phyloP scores from a whole-genome alignment of 37 sponge, comb jelly and placozoan species.

The Halisarca cf. caerulea region DNA sequence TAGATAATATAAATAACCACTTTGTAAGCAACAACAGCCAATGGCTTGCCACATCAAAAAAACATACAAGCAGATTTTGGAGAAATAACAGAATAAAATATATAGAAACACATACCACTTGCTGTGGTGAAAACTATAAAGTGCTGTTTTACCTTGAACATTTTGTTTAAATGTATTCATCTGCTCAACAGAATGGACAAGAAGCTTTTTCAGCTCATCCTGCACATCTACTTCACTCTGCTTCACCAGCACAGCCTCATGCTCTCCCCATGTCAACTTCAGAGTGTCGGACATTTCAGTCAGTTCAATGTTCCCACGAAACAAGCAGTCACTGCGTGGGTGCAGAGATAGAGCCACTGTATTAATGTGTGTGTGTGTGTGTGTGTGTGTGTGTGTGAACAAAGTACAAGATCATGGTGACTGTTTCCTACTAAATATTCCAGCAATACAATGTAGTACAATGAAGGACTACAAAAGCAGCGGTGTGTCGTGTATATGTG shows the following conservation, averaged over 20 bases:
- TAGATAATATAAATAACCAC: too few species aligned
- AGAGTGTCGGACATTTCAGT: background rate
- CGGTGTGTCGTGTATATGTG: background rate
- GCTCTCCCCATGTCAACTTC: background rate
- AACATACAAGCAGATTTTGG: background rate
- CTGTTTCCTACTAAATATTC: too few species aligned
- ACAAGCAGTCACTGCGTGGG: background rate
- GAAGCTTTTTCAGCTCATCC: background rate
- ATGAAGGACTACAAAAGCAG: too few species aligned
- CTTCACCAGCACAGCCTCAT: background rate
- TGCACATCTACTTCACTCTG: background rate
- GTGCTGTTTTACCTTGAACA: constrained; percentile 11
- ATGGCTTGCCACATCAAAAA: too few species aligned
- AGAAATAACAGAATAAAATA: background rate
- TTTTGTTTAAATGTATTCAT: background rate
- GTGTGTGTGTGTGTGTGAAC: too few species aligned
- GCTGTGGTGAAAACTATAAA: too few species aligned
- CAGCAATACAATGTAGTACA: too few species aligned
- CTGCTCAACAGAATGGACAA: background rate
- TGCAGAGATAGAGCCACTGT: too few species aligned
- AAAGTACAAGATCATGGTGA: too few species aligned
- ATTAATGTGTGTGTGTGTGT: too few species aligned
- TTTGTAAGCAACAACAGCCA: too few species aligned
- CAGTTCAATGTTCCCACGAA: background rate
- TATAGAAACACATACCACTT: background rate